Evolutionary conservation across 2,797 vertebrate genomes (phyloP).

Genomic region (Micromesistius poutassou): DNA sequence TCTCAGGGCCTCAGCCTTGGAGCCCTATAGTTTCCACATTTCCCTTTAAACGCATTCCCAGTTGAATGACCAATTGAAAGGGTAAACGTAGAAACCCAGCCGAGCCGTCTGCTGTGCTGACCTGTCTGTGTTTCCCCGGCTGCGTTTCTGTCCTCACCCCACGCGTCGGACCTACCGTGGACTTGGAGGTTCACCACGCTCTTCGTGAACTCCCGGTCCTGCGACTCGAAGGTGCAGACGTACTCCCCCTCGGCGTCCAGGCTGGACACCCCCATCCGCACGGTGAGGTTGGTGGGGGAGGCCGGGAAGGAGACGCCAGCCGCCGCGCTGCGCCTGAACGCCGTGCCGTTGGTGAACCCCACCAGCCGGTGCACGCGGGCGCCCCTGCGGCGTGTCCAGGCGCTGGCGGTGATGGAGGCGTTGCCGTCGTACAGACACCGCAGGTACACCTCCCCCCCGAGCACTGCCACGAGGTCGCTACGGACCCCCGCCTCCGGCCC

Average conservation of each 20-base stretch:
- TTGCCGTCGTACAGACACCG: constrained; percentile 61
- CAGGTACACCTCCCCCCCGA: constrained; percentile 64
- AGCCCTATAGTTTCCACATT: background rate
- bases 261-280: constrained; percentile 51
- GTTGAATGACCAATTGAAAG: no score
- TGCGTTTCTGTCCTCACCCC: background rate
- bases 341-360: constrained; percentile 10
- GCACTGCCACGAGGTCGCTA: constrained; percentile 52
- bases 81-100: background rate
- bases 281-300: constrained; percentile 69
- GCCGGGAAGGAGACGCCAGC: constrained; percentile 52
- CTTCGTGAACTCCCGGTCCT: background rate
- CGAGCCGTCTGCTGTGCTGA: background rate
- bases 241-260: constrained; percentile 66
- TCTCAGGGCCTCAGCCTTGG: background rate
- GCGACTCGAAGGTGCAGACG: constrained; percentile 55
- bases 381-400: constrained; percentile 51
- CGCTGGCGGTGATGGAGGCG: constrained; percentile 20
- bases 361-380: constrained; percentile 30
- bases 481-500: constrained; percentile 23
- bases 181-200: constrained; percentile 51
- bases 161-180: constrained; percentile 55
- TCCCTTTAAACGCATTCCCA: background rate
- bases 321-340: background rate
- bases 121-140: background rate